A percentile compares a stretch with the other conserved stretches of the same genome.
Evolutionary conservation across 2,113 vertebrate species (phyloP).

Genomic region (Brachionichthys hirsutus): DNA sequence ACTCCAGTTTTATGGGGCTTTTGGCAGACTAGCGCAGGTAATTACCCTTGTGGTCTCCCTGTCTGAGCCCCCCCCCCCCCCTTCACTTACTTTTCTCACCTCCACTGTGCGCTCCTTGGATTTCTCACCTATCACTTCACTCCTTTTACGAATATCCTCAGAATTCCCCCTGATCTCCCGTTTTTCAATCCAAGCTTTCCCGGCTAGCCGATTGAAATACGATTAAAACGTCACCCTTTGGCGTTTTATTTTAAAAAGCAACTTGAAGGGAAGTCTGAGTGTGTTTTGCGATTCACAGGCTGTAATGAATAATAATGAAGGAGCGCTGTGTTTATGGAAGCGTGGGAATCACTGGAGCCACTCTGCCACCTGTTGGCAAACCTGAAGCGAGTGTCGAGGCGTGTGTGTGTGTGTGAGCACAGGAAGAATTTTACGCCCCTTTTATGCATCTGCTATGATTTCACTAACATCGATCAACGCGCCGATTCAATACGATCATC

Average conservation of each 20-base stretch:
- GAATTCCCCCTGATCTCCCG: not conserved
- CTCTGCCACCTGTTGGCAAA: slow-evolving; percentile 67
- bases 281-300: not conserved
- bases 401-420: not conserved
- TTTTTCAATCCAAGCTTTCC: not conserved
- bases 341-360: not conserved
- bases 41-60: slow-evolving; percentile 76
- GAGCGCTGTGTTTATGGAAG: not conserved
- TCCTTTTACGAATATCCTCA: not conserved
- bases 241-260: not conserved
- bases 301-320: slow-evolving; percentile 7
- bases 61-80: slow-evolving; percentile 58
- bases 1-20: slow-evolving; percentile 76
- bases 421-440: not conserved
- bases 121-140: slow-evolving; percentile 11
- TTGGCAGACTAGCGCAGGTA: slow-evolving; percentile 76
- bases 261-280: not conserved
- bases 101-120: slow-evolving; percentile 4
- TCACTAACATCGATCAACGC: too few species aligned
- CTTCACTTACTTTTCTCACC: slow-evolving; percentile 21
- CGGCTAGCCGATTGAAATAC: not conserved
- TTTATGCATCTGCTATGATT: too few species aligned
- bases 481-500: too few species aligned
- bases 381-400: not conserved
- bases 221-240: not conserved